Evolutionary conservation across 2,797 vertebrate genomes (phyloP), one percentile per base, ranked within the genome.

Genomic region (Dicrostonyx torquatus): DNA sequence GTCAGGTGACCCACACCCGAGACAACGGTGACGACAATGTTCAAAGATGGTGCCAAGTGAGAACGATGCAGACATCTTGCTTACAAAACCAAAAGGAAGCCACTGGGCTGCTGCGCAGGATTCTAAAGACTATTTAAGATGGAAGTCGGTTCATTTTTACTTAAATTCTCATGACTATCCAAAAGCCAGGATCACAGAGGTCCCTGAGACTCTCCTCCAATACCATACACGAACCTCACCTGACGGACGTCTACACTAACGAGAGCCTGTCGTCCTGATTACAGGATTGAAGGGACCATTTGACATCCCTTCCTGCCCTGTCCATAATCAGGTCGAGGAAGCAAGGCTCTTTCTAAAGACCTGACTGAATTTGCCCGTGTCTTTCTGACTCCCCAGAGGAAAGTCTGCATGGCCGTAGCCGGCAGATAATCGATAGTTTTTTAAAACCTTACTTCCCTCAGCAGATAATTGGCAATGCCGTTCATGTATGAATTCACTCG

Each of bases 391-490:
- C 91, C 75, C 94, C 64, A 72, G 79, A 77, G 89, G 75, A 37
- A 94, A 94, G 55, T 43, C 60, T 62, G 31, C 72, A 93, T 43
- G 37, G 90, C 60, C 29, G 8, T 17, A 31, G 20, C 83, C 82
- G 70, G 53, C 95, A 96, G 87, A 50, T 68, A 93, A 88, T 96
- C 58, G 0, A 84, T 94, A 43, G 64, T 45, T 94, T 90, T 40
- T 34, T 68, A 37, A 95, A 96, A 72, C 94, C 91, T 96, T 91
- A 76, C 89, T 94, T 93, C 70, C 48, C 77, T 90, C 70, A 43
- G 70, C 50, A 93, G 66, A 80, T 91, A 87, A 96, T 58, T 78
- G 29, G 34, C 84, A 72, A 82, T 45, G 48, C 80, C 40, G 20
- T 29, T 91, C 89, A 72, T 50, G 37, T 91, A 58, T 78, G 58